Evolutionary conservation across 2,113 vertebrate genomes (phyloP).

Genomic region (Mandrillus leucophaeus): DNA sequence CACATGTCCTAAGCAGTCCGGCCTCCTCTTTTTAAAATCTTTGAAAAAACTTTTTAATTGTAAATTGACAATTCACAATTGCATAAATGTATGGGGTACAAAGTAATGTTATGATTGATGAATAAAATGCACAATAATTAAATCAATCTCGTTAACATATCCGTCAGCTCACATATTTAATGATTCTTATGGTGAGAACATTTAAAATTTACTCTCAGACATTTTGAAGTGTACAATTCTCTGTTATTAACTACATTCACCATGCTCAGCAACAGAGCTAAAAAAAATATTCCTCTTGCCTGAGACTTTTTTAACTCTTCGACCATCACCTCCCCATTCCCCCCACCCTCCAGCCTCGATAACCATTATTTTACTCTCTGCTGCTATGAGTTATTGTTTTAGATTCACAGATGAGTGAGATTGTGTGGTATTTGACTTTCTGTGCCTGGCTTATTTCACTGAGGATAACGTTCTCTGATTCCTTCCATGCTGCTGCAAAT

Average conservation of each 20-base stretch:
- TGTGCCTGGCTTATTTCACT: neutral
- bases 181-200: neutral
- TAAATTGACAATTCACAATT: neutral
- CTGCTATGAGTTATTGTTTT: neutral
- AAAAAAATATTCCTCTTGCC: neutral
- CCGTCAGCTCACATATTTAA: neutral
- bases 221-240: neutral
- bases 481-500: neutral
- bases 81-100: neutral
- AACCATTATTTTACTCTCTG: neutral
- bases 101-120: neutral
- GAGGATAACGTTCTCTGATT: neutral
- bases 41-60: neutral
- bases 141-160: neutral
- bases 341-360: neutral
- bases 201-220: neutral
- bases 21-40: neutral
- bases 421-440: neutral
- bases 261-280: neutral
- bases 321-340: neutral
- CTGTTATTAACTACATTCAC: neutral
- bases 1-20: neutral
- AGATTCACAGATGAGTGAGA: neutral
- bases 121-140: neutral
- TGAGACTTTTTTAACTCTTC: neutral